Base-by-base conservation (phyloP, 1,140 invertebrate genomes). In the Anastatus disparis region DNA sequence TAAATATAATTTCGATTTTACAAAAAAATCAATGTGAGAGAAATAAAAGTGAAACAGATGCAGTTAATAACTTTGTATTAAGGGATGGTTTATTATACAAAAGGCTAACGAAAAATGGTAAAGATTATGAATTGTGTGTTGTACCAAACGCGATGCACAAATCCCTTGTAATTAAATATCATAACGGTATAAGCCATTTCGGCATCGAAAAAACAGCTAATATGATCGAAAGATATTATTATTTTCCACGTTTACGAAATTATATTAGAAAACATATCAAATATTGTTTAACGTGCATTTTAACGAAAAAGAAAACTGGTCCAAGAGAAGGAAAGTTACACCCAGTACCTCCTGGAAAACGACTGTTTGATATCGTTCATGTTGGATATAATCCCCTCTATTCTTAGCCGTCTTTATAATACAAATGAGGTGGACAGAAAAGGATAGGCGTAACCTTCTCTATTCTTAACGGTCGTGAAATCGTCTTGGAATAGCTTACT, bases 231-330 rank as follows among this genome's bases (percentile, higher is more conserved):
- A 24, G 35, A 27, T 46, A 42, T 53, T 75, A 56, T 38, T 75
- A 75, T 58, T 72, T 75, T 48, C 46, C 61, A 6, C 40, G 20
- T 29, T 65, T 72, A 56, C 26, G 42, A 20, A n/a, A 7, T 13
- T 75, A 74, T 20, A 29, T 74, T 0, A 61, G 31, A 20, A 53
- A 35, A 17, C 73, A 75, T 10, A 62, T 70, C 7, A 48, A 50
- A 48, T 53, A 69, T 15, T 70, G 73, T 50, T 13, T 75, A 1
- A 48, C 62, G 12, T 75, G 73, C 26, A 73, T 74, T 29, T 44
- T 73, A 6, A 42, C 48, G 1, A 75, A 75, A 27, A 42, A 22
- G 10, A 77, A 75, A 55, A 31, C 13, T 0, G 70, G 76, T 6
- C 58, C 26, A 42, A 55, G 66, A 3, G 69, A 72, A 59, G 72